Evolutionary conservation across 2,888 invertebrate genomes (phyloP), one percentile per base, ranked within the genome.

Genomic region (Lithophane leautieri): DNA sequence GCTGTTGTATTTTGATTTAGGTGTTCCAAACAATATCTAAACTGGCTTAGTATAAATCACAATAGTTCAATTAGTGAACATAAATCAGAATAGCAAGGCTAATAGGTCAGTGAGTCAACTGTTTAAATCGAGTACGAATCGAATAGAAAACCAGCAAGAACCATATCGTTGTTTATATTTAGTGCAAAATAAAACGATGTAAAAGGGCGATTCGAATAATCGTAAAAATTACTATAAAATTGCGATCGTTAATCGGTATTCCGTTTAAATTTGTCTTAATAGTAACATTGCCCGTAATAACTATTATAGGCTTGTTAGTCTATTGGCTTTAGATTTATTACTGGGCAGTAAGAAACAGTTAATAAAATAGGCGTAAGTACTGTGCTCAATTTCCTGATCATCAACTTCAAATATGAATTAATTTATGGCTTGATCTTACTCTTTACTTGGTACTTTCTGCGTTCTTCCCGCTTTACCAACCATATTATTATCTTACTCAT

Each of bases 21-120:
- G 28, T 66, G 69, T 52, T 68, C 60, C 47, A 70, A 82, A 76
- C 65, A 67, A 82, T 76, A 73, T 80, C 58, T 66, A n/a, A 82
- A 76, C 67, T 40, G 63, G 56, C 65, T 47, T 63, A 25, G 34
- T 62, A 79, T 87, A 85, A 85, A 87, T 85, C 80, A 86, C 78
- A 85, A 84, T 82, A 71, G 71, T 83, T 85, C 88, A 89, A 87
- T 89, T 85, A 87, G 70, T 68, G 70, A 74, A 73, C 73, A 84
- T 86, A 85, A 88, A 89, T 88, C 86, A 85, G 85, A 89, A 86
- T 84, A 76, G 80, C 85, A 87, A 88, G 88, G 86, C 86, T 86
- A 88, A 83, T 85, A 88, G 92, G 89, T 88, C 86, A 92, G 88
- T 90, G 81, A 91, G 90, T 86, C 91, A 91, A 90, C 83, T 83